Evolutionary conservation across 2,113 vertebrate species (phyloP).

Genomic region (Chionomys nivalis): DNA sequence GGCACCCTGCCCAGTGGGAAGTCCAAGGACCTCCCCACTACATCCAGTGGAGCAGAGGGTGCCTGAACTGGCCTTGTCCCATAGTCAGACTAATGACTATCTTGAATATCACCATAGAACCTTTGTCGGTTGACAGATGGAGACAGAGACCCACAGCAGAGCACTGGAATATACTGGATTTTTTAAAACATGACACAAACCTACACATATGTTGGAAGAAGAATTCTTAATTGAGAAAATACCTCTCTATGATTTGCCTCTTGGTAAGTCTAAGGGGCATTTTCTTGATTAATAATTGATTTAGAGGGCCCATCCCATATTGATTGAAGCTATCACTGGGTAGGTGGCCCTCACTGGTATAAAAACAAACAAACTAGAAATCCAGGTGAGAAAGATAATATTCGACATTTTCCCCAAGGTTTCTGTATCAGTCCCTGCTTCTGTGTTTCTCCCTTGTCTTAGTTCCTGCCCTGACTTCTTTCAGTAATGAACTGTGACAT

Average conservation of each 20-base stretch:
- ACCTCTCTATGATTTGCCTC: background rate
- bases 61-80: no score
- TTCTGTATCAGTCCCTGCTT: background rate
- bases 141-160: no score
- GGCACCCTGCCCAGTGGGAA: no score
- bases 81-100: no score
- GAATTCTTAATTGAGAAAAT: background rate
- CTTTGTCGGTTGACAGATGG: no score
- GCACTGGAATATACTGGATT: no score
- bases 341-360: background rate
- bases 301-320: no score
- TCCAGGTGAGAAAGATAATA: background rate
- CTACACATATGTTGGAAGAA: background rate
- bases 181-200: background rate
- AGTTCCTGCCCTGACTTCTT: background rate
- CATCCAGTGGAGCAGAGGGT: no score
- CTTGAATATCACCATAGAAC: no score
- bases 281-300: no score
- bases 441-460: background rate
- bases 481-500: background rate
- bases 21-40: no score
- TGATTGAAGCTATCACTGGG: background rate
- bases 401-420: background rate
- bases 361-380: background rate
- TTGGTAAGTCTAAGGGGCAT: background rate